Evolutionary conservation across 2,797 vertebrate species (phyloP).

Genomic region (Semotilus atromaculatus): DNA sequence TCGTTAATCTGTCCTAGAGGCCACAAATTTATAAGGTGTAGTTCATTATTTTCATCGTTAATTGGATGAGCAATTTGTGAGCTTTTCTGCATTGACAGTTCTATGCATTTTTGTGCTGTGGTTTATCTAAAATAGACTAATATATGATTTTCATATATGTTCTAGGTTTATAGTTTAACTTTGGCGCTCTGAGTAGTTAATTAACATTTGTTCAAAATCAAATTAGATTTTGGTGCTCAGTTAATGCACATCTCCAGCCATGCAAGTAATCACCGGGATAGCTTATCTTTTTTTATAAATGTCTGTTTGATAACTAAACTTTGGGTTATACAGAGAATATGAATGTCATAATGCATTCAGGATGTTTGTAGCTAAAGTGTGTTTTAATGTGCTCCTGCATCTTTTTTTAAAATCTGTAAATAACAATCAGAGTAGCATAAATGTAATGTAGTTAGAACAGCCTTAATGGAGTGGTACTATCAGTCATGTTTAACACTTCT

Average conservation of each 20-base stretch:
- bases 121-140: slow-evolving; percentile 56
- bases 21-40: slow-evolving; percentile 61
- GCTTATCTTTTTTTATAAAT: slow-evolving; percentile 29
- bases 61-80: slow-evolving; percentile 71
- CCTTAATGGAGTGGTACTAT: not conserved
- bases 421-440: not conserved
- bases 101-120: slow-evolving; percentile 50
- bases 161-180: not conserved
- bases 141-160: slow-evolving; percentile 18
- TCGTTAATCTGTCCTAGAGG: slow-evolving; percentile 61
- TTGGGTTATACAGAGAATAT: not conserved
- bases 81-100: slow-evolving; percentile 74
- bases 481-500: slow-evolving; percentile 1
- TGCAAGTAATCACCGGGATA: slow-evolving; percentile 30
- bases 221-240: not conserved
- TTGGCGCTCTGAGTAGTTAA: not conserved
- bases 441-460: not conserved
- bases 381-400: not conserved
- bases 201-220: slow-evolving; percentile 12
- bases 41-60: slow-evolving; percentile 77
- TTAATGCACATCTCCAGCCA: slow-evolving; percentile 23
- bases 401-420: not conserved
- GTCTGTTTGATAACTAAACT: slow-evolving; percentile 34
- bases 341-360: not conserved
- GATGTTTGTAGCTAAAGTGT: not conserved